Base-by-base conservation (phyloP, 2,888 invertebrate genomes). In the Chirona hameri region DNA sequence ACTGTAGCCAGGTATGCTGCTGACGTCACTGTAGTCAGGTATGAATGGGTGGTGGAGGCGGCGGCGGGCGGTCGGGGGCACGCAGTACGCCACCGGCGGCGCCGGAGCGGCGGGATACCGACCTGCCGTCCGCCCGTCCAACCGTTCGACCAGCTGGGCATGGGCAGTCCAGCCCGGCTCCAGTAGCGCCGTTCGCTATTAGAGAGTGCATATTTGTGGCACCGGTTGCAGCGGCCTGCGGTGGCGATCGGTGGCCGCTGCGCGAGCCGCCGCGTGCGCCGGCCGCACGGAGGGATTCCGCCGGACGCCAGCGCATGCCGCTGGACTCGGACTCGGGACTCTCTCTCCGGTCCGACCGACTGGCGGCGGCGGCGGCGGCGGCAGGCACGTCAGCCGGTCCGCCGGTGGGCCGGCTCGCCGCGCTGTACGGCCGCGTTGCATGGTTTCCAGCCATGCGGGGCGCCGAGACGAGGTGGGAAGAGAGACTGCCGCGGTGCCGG, bases 191-290 rank as follows among this genome's bases (percentile, higher is more conserved):
- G 69, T 10, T 5, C 39, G 5, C 72, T 31, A 39, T 72, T 39
- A 76, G 76, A 46, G 39, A 76, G 46, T 46, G 76, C 76, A 76
- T 46, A 76, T 76, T 76, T 46, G 76, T 46, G 39, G 24, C 46
- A 52, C 52, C 52, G 52, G 76, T 46, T 24, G 27, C 60, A 21
- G 60, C 24, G 24, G 60, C 60, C 60, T 52, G 52, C 52, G 52
- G 60, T 21, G 60, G 21, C 60, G 24, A 14, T 24, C 24, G 60
- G 60, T 27, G 27, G 69, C 69, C 7, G 14, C 69, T 9, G 27
- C 9, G 10, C 27, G 27, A 14, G 27, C 69, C n/a, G 29, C 27
- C 27, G 69, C 69, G 27, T 65, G 69, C 60, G 60, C 60, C 60
- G 60, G n/a, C 24, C 52, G 52, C 12, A 18, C 15, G 15, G 18